Percentiles rank a stretch among this genome's conserved stretches.
Conservation (phyloP, 2,888 invertebrate genomes). For the Agonopterix arenella region DNA sequence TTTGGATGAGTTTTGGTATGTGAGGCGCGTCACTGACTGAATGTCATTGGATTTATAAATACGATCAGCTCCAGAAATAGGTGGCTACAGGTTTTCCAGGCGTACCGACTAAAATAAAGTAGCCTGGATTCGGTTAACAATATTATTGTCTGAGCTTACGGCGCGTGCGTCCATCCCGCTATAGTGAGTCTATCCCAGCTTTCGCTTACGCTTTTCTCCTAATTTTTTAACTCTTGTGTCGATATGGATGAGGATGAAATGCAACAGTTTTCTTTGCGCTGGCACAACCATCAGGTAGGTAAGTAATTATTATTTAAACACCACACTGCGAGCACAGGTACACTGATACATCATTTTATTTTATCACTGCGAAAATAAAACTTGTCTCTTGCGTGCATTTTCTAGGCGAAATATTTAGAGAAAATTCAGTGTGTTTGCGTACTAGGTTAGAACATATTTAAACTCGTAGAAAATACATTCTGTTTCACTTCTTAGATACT, state of each 20-base stretch:
- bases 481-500: too few species aligned
- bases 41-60: conserved; percentile 78
- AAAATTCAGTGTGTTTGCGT: too few species aligned
- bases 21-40: conserved; percentile 70
- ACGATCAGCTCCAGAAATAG: conserved; percentile 78
- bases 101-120: conserved; percentile 76
- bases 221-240: conserved; percentile 29
- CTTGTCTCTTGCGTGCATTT: neutral
- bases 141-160: conserved; percentile 62
- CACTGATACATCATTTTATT: conserved; percentile 13
- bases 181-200: conserved; percentile 45
- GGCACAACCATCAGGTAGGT: conserved; percentile 89
- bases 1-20: conserved; percentile 77
- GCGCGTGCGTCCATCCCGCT: conserved; percentile 41
- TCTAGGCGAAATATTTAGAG: neutral
- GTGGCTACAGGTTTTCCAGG: conserved; percentile 78
- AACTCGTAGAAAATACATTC: too few species aligned
- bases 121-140: conserved; percentile 76
- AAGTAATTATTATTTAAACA: conserved; percentile 57
- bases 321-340: conserved; percentile 40
- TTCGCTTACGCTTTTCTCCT: conserved; percentile 42
- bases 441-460: too few species aligned
- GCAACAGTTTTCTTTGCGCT: conserved; percentile 89
- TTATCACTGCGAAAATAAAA: neutral
- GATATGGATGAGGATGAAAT: conserved; percentile 78